Percentiles rank a stretch among this genome's conserved stretches.
Conservation (phyloP, 2,888 invertebrate genomes). For the Alviniconcha strummeri region DNA sequence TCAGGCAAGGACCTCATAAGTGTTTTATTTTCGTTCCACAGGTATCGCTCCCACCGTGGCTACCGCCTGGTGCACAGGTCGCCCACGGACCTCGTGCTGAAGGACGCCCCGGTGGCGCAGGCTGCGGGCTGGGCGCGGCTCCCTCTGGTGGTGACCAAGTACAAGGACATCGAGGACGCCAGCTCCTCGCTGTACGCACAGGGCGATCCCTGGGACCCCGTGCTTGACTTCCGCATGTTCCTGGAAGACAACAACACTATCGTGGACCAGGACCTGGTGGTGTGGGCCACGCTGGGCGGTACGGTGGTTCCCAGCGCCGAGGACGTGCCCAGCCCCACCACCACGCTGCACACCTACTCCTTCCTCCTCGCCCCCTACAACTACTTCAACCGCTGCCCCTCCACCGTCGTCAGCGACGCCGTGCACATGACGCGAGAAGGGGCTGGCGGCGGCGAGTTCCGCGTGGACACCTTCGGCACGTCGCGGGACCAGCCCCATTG, state of each 20-base stretch:
- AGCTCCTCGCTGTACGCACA: slow-evolving; percentile 64
- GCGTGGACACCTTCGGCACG: slow-evolving; percentile 38
- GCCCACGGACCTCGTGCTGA: slow-evolving; percentile 53
- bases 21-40: neutral
- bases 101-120: slow-evolving; percentile 47
- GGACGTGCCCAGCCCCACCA: slow-evolving; percentile 65
- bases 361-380: slow-evolving; percentile 64
- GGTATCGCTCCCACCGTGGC: slow-evolving; percentile 48
- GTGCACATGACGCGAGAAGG: slow-evolving; percentile 49
- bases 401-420: slow-evolving; percentile 56
- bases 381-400: slow-evolving; percentile 65
- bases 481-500: slow-evolving; percentile 36
- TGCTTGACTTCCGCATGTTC: slow-evolving; percentile 61
- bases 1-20: too few relatives aligned
- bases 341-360: slow-evolving; percentile 52
- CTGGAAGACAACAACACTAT: slow-evolving; percentile 63
- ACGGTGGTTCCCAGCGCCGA: slow-evolving; percentile 66
- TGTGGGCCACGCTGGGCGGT: slow-evolving; percentile 65
- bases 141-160: slow-evolving; percentile 61
- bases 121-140: slow-evolving; percentile 62
- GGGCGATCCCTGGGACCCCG: slow-evolving; percentile 63
- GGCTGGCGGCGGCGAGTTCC: neutral
- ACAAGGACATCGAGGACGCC: slow-evolving; percentile 60
- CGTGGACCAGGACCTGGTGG: slow-evolving; percentile 64
- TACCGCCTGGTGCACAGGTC: slow-evolving; percentile 57